Evolutionary conservation across 2,888 invertebrate species (phyloP).

Genomic region (Xylota segnis): DNA sequence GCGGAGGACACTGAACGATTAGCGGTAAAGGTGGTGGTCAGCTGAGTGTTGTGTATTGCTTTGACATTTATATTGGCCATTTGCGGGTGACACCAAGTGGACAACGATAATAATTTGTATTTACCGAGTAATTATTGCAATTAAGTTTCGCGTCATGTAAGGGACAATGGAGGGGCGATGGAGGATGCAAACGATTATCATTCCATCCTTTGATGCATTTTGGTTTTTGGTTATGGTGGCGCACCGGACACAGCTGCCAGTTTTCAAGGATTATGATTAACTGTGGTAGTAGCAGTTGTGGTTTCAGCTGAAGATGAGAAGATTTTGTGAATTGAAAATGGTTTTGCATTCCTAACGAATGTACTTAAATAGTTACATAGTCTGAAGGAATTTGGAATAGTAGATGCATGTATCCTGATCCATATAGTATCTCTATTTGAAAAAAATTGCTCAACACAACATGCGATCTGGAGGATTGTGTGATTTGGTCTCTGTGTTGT

Average conservation of each 20-base stretch:
- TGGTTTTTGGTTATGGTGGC: not conserved
- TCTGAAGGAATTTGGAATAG: no score
- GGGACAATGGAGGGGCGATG: not conserved
- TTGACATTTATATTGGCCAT: slow-evolving; percentile 58
- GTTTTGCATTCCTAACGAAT: no score
- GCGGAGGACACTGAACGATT: slow-evolving; percentile 24
- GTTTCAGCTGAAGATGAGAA: not conserved
- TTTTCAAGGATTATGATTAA: not conserved
- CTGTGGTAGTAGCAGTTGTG: not conserved
- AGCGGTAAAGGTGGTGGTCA: slow-evolving; percentile 33
- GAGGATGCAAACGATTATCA: not conserved
- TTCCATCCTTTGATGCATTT: not conserved
- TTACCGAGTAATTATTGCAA: slow-evolving; percentile 54
- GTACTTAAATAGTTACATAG: no score
- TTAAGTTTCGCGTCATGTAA: slow-evolving; percentile 34
- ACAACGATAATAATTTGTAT: slow-evolving; percentile 49
- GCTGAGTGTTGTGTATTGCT: slow-evolving; percentile 25
- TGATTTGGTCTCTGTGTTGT: no score
- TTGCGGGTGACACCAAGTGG: slow-evolving; percentile 59
- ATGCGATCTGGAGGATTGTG: no score
- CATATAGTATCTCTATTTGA: no score
- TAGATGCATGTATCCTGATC: no score
- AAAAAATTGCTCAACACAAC: no score
- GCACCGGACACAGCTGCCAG: not conserved
- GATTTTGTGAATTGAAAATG: no score